Conservation (phyloP, 2,113 vertebrate genomes). For the Engraulis encrasicolus region DNA sequence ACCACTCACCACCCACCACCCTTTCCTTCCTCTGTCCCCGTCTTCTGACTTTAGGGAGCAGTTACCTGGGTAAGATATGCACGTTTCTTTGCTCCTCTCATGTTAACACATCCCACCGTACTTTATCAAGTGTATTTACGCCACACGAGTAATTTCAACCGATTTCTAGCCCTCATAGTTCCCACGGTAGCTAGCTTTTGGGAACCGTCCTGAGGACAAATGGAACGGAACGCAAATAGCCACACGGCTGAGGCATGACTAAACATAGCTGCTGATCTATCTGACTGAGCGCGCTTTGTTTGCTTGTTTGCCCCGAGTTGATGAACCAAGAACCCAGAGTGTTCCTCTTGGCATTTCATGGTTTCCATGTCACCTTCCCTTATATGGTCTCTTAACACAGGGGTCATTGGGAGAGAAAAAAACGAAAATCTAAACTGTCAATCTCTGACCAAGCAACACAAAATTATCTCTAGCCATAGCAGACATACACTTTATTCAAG, state of each 20-base stretch:
- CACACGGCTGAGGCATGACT: background rate
- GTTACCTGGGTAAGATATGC: background rate
- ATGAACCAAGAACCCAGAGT: background rate
- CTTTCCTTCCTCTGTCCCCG: background rate
- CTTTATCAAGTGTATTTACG: background rate
- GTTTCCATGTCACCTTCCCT: background rate
- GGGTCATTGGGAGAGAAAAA: no score
- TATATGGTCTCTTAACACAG: constrained; percentile 18
- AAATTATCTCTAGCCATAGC: background rate
- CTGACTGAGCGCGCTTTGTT: background rate
- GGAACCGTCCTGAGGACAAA: background rate
- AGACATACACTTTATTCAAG: background rate
- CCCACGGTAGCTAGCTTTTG: background rate
- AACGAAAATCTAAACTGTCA: background rate
- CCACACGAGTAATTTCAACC: background rate
- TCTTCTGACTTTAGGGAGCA: background rate
- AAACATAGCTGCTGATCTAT: background rate
- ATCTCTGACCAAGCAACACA: background rate
- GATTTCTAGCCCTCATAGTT: background rate
- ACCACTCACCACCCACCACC: background rate
- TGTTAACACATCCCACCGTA: background rate
- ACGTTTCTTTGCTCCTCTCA: background rate
- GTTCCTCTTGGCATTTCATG: background rate
- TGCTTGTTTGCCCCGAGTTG: background rate
- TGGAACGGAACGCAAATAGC: background rate